Percentiles rank a stretch among this genome's conserved stretches.
Conservation (phyloP, 1,140 invertebrate species). For the Meloidogyne floridensis region DNA sequence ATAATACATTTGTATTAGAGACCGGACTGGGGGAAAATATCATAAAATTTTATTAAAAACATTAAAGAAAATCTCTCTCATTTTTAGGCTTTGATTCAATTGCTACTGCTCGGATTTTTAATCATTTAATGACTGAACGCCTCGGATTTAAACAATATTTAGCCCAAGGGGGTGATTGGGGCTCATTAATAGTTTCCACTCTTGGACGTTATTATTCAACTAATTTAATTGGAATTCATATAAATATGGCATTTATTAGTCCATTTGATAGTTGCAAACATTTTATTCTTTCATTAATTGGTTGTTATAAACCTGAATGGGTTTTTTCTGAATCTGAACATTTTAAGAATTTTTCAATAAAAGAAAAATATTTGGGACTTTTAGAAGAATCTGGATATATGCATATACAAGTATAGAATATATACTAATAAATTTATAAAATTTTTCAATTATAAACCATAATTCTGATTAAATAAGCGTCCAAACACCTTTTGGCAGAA, state of each 20-base stretch:
- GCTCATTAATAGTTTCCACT: slow-evolving; percentile 61
- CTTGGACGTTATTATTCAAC: slow-evolving; percentile 76
- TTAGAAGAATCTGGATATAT: slow-evolving; percentile 79
- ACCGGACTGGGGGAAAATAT: too few species aligned
- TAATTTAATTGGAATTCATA: slow-evolving; percentile 74
- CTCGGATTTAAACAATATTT: slow-evolving; percentile 78
- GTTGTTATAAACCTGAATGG: slow-evolving; percentile 58
- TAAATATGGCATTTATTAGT: slow-evolving; percentile 72
- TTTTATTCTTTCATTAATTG: slow-evolving; percentile 16
- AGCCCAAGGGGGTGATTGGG: slow-evolving; percentile 80
- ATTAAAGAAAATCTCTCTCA: too few species aligned
- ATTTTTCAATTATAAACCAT: too few species aligned
- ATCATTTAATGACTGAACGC: slow-evolving; percentile 82
- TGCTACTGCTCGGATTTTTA: slow-evolving; percentile 74
- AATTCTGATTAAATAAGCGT: too few species aligned
- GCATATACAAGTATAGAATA: slow-evolving; percentile 71
- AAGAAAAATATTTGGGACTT: slow-evolving; percentile 67
- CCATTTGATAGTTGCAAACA: slow-evolving; percentile 12
- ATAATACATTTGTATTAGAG: too few species aligned
- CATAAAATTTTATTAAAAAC: background rate
- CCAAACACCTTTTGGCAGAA: too few species aligned
- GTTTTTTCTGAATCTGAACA: slow-evolving; percentile 69
- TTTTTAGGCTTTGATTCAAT: slow-evolving; percentile 28
- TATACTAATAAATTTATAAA: too few species aligned
- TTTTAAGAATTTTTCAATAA: slow-evolving; percentile 69